These are phyloP conservation scores for Carterocephalus palaemon DNA, from an alignment of 2,888 invertebrate species.

Conservation along the genomic window DNA sequence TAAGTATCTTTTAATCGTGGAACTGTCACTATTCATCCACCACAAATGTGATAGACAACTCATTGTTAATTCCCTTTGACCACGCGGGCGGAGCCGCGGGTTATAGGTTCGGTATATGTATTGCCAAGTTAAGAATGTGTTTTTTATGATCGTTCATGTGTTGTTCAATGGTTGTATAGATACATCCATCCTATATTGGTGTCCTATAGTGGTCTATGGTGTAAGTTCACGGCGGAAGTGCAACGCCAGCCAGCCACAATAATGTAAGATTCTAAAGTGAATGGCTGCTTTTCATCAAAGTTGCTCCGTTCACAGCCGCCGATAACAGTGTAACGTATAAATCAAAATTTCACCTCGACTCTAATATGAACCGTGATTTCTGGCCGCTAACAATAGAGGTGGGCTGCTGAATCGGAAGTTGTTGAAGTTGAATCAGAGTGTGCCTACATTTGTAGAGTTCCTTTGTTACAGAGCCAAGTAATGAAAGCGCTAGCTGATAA, in stretches of 20 bases:
- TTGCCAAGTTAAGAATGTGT: too few relatives aligned
- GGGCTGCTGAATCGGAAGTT: constrained; percentile 63
- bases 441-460: constrained; percentile 69
- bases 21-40: too few relatives aligned
- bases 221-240: background rate
- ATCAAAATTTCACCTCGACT: constrained; percentile 75
- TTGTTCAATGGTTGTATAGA: too few relatives aligned
- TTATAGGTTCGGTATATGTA: too few relatives aligned
- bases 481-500: constrained; percentile 77
- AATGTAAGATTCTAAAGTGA: constrained; percentile 41
- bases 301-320: constrained; percentile 53
- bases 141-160: too few relatives aligned
- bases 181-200: too few relatives aligned
- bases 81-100: too few relatives aligned
- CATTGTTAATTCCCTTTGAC: too few relatives aligned
- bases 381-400: constrained; percentile 63
- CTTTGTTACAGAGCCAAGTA: constrained; percentile 72
- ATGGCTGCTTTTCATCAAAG: constrained; percentile 55
- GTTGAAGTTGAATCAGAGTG: constrained; percentile 62
- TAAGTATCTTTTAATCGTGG: too few relatives aligned
- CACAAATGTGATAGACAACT: too few relatives aligned
- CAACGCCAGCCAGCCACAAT: background rate
- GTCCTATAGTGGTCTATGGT: too few relatives aligned
- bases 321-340: constrained; percentile 72
- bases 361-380: constrained; percentile 73